Percentiles rank a stretch among this genome's conserved stretches.
These are phyloP conservation scores for Drosophila suboccidentalis DNA, from an alignment of 2,888 invertebrate species.

Conservation along the genomic window DNA sequence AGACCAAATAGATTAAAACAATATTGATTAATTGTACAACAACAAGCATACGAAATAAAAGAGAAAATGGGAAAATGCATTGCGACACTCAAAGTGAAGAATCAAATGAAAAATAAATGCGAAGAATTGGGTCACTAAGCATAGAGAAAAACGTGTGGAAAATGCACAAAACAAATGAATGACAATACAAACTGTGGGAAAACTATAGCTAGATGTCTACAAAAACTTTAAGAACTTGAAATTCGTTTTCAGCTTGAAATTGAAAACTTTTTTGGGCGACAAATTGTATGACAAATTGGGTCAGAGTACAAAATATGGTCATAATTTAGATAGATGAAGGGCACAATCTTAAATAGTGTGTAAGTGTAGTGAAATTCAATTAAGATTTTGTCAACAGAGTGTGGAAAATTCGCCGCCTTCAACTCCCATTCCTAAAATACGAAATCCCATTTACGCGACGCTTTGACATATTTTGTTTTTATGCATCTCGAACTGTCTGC, in stretches of 20 bases:
- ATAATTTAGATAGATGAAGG: slow-evolving; percentile 8
- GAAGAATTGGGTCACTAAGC: slow-evolving; percentile 50
- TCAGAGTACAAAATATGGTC: slow-evolving; percentile 6
- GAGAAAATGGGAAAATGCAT: slow-evolving; percentile 51
- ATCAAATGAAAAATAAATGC: slow-evolving; percentile 31
- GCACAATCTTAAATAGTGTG: background rate
- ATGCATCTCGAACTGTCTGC: slow-evolving; percentile 61
- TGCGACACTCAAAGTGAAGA: slow-evolving; percentile 59
- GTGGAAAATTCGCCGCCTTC: slow-evolving; percentile 32
- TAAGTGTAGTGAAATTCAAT: slow-evolving; percentile 18
- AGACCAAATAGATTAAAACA: slow-evolving; percentile 44
- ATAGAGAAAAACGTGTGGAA: slow-evolving; percentile 38
- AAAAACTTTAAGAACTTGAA: slow-evolving; percentile 26
- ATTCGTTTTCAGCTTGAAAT: slow-evolving; percentile 24
- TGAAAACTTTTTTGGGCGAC: slow-evolving; percentile 16
- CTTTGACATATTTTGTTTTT: slow-evolving; percentile 69
- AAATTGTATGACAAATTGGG: slow-evolving; percentile 44
- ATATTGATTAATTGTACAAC: slow-evolving; percentile 69
- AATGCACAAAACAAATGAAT: slow-evolving; percentile 24
- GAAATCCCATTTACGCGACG: slow-evolving; percentile 55
- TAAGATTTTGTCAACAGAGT: slow-evolving; percentile 10
- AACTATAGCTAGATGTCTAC: slow-evolving; percentile 20
- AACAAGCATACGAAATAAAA: slow-evolving; percentile 12
- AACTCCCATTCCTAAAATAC: slow-evolving; percentile 19
- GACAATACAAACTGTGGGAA: slow-evolving; percentile 32